A percentile compares a stretch with the other conserved stretches of the same genome.
Evolutionary conservation across 2,797 vertebrate species (phyloP).

Genomic region (Anabas testudineus): DNA sequence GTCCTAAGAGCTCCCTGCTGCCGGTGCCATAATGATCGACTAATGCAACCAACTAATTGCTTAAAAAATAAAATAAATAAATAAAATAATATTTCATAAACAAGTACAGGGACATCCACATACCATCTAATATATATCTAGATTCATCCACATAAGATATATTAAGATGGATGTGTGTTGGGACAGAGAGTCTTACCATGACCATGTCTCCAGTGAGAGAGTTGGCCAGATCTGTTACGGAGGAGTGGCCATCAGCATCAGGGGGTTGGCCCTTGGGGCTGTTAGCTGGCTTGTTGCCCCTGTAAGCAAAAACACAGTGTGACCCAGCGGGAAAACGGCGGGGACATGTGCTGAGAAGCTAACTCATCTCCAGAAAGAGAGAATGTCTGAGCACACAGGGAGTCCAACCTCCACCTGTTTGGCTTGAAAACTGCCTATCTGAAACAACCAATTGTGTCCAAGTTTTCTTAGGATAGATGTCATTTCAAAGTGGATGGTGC

Average conservation of each 20-base stretch:
- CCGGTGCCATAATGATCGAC: slow-evolving; percentile 8
- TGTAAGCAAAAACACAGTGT: slow-evolving; percentile 77
- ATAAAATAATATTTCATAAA: too few relatives aligned
- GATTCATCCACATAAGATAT: background rate
- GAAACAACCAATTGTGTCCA: slow-evolving; percentile 60
- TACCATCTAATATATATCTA: background rate
- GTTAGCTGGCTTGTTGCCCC: slow-evolving; percentile 91
- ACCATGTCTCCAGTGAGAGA: slow-evolving; percentile 99
- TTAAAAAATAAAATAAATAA: too few relatives aligned
- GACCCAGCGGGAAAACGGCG: slow-evolving; percentile 34
- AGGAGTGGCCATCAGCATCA: slow-evolving; percentile 91
- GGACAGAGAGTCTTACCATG: slow-evolving; percentile 88
- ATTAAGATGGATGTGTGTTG: background rate
- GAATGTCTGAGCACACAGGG: slow-evolving; percentile 64
- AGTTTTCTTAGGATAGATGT: slow-evolving; percentile 69
- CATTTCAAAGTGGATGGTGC: slow-evolving; percentile 58
- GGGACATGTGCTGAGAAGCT: slow-evolving; percentile 49
- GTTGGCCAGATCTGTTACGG: slow-evolving; percentile 96
- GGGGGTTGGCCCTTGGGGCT: slow-evolving; percentile 92
- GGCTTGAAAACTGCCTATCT: slow-evolving; percentile 59
- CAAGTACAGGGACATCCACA: background rate
- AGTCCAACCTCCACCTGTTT: slow-evolving; percentile 73
- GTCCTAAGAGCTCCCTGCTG: background rate
- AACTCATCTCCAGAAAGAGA: slow-evolving; percentile 66
- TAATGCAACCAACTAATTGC: background rate